phyloP scores from a whole-genome alignment of 2,797 vertebrate species.

The Arrhamphus sclerolepis region DNA sequence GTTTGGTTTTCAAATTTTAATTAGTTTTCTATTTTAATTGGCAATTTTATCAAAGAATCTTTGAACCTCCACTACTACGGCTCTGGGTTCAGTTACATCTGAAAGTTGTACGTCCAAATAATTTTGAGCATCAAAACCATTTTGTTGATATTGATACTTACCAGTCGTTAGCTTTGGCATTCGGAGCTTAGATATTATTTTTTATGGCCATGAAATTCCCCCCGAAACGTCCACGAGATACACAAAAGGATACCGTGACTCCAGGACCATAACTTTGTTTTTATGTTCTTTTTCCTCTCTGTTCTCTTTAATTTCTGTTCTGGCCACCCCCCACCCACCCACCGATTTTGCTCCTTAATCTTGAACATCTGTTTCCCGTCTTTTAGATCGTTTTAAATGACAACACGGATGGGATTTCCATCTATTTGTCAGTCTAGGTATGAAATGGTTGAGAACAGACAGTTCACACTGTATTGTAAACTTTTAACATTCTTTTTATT shows the following conservation, averaged over 20 bases:
- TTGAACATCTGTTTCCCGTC: slow-evolving; percentile 20
- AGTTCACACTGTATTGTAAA: slow-evolving; percentile 80
- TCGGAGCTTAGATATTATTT: slow-evolving; percentile 30
- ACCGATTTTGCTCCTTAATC: slow-evolving; percentile 34
- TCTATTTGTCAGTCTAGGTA: slow-evolving; percentile 62
- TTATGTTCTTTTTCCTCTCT: slow-evolving; percentile 53
- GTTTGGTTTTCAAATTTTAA: slow-evolving; percentile 18
- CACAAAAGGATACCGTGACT: slow-evolving; percentile 38
- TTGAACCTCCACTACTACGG: slow-evolving; percentile 18
- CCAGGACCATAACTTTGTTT: slow-evolving; percentile 68
- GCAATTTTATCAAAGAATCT: slow-evolving; percentile 62
- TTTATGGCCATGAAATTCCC: slow-evolving; percentile 21
- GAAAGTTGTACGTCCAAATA: slow-evolving; percentile 18
- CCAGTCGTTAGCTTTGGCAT: slow-evolving; percentile 1
- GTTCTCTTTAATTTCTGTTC: slow-evolving; percentile 42
- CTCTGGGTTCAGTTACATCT: slow-evolving; percentile 36
- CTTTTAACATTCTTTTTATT: slow-evolving; percentile 87
- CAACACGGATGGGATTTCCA: slow-evolving; percentile 47
- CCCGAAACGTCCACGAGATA: slow-evolving; percentile 10
- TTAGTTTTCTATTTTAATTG: slow-evolving; percentile 64
- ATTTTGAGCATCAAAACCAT: not conserved
- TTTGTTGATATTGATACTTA: slow-evolving; percentile 22
- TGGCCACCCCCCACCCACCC: slow-evolving; percentile 17
- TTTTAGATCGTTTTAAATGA: slow-evolving; percentile 81
- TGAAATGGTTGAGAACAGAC: slow-evolving; percentile 73